These are phyloP conservation scores for Nomia melanderi DNA, from an alignment of 1,140 invertebrate species.

Conservation along the genomic window DNA sequence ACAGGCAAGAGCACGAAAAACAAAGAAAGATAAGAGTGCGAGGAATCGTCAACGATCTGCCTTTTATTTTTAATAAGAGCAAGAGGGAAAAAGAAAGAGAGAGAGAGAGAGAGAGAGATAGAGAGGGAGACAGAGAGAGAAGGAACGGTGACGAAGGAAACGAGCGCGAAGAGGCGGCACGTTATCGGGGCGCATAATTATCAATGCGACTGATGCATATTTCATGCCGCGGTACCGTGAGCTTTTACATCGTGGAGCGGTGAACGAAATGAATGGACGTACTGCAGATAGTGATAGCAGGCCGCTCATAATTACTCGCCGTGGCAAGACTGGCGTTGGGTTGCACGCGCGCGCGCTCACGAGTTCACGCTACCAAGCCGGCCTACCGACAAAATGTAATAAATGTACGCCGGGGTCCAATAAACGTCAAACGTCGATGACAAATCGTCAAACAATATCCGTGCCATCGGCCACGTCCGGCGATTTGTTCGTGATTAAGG, in stretches of 20 bases:
- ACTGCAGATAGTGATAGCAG: slow-evolving; percentile 49
- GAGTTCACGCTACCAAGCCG: background rate
- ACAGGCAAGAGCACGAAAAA: background rate
- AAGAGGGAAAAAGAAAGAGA: too few species aligned
- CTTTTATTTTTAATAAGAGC: slow-evolving; percentile 48
- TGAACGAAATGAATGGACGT: slow-evolving; percentile 56
- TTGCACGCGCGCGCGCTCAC: background rate
- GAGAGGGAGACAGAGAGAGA: too few species aligned
- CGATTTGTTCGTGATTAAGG: slow-evolving; percentile 54
- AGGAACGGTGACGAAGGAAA: background rate
- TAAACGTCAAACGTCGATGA: slow-evolving; percentile 60
- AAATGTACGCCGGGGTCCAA: slow-evolving; percentile 58
- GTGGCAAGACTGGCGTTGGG: slow-evolving; percentile 47
- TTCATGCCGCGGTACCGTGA: slow-evolving; percentile 51
- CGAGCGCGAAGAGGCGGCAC: slow-evolving; percentile 2
- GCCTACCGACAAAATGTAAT: slow-evolving; percentile 47
- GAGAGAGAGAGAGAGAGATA: too few species aligned
- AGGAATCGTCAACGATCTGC: background rate
- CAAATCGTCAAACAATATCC: slow-evolving; percentile 64
- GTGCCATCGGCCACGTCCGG: slow-evolving; percentile 37
- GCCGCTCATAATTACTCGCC: slow-evolving; percentile 57
- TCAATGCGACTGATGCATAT: slow-evolving; percentile 64
- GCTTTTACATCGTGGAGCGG: slow-evolving; percentile 48
- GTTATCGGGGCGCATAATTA: slow-evolving; percentile 63
- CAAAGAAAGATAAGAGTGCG: background rate